Conservation (phyloP, 2,113 vertebrate species). For the Ceyx melanurus region DNA sequence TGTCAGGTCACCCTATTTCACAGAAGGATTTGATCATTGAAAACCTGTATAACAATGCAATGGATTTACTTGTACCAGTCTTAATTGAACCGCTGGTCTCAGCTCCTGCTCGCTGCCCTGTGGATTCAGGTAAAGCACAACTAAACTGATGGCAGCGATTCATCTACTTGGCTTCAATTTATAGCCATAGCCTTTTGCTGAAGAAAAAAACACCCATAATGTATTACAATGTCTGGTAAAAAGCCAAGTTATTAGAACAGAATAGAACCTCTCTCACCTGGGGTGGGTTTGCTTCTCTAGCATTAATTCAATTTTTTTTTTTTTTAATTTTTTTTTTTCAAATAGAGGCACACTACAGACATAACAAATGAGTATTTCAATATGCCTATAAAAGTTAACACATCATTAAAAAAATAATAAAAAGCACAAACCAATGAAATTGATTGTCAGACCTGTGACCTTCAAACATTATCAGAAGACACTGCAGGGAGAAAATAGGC, state of each 20-base stretch:
- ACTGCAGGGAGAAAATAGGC: background rate
- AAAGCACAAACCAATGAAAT: slow-evolving; percentile 15
- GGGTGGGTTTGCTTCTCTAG: slow-evolving; percentile 1
- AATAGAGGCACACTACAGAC: background rate
- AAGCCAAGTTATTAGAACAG: slow-evolving; percentile 41
- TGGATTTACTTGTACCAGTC: background rate
- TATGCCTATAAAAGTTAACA: slow-evolving; percentile 14
- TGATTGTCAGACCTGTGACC: slow-evolving; percentile 11
- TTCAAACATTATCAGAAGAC: slow-evolving; percentile 32
- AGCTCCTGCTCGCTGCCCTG: background rate
- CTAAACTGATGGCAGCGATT: slow-evolving; percentile 39
- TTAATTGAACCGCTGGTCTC: slow-evolving; percentile 39
- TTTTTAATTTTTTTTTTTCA: background rate
- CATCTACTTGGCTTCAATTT: slow-evolving; percentile 46
- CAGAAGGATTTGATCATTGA: background rate
- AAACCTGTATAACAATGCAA: slow-evolving; percentile 5
- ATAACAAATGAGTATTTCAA: slow-evolving; percentile 14
- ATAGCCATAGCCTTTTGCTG: slow-evolving; percentile 24
- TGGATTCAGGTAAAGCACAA: slow-evolving; percentile 32
- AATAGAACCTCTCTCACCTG: slow-evolving; percentile 36
- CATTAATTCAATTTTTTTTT: background rate
- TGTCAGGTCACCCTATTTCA: background rate
- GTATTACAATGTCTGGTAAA: slow-evolving; percentile 44
- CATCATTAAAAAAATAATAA: slow-evolving; percentile 24
- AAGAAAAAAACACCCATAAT: background rate